Percentiles rank a stretch among this genome's conserved stretches.
These are phyloP conservation scores for Escarpia spicata DNA, from an alignment of 2,888 invertebrate species.

Conservation along the genomic window DNA sequence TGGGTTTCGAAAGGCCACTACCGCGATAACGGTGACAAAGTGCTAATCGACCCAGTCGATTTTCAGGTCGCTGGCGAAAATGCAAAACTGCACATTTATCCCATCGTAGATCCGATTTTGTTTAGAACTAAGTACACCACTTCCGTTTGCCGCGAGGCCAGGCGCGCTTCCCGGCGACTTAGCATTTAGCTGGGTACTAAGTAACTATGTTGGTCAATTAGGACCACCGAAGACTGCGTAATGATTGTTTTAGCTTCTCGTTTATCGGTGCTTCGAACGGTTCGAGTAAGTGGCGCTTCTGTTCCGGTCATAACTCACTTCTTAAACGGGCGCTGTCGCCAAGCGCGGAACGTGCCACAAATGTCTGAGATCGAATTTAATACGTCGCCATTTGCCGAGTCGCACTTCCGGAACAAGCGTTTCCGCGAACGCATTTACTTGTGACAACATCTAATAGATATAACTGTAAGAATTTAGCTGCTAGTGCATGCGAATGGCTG, in stretches of 20 bases:
- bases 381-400: background rate
- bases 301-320: background rate
- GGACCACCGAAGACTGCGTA: background rate
- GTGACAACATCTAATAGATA: background rate
- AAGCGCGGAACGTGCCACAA: background rate
- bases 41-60: background rate
- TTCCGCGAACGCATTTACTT: background rate
- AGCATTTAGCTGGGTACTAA: background rate
- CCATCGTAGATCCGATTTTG: background rate
- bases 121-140: background rate
- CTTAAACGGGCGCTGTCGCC: background rate
- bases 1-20: background rate
- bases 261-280: background rate
- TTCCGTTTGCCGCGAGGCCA: background rate
- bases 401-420: background rate
- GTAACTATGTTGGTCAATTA: background rate
- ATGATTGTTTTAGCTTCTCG: constrained; percentile 4
- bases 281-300: background rate
- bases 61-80: background rate
- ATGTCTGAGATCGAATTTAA: background rate
- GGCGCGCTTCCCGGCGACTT: background rate
- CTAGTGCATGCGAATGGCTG: background rate
- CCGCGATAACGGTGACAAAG: background rate
- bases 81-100: constrained; percentile 6
- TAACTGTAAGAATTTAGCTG: background rate